Evolutionary conservation across 2,888 invertebrate species (phyloP), one percentile per base, ranked within the genome.

Genomic region (Amblyteles armatorius): DNA sequence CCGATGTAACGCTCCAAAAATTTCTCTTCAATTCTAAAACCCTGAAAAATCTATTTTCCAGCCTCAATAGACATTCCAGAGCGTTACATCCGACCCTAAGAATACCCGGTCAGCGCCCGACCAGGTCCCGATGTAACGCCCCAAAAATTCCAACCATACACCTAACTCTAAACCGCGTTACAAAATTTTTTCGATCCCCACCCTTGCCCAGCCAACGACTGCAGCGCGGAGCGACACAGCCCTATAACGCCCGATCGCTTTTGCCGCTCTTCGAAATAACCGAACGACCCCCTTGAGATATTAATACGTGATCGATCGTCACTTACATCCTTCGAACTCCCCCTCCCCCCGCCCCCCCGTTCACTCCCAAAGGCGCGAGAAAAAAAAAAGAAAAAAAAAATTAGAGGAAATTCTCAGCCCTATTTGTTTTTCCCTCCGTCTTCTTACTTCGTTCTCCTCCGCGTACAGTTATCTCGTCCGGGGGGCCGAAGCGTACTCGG

Each of bases 291-390:
- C 71, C 80, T 19, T 48, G 77, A 80, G 80, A 77, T 80, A 83
- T 83, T 76, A 84, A 84, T 79, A 83, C 69, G 74, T 29, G 50
- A 79, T 83, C 83, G 79, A 79, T 83, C 83, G 74, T 48, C 55
- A 33, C 79, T 79, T 71, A 74, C 52, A 71, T 83, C 73, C 48
- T 50, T 48, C 40, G 72, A 79, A 36, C 63, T 63, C 40, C 55
- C 60, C 26, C 52, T 0, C 40, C 16, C 40, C n/a, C 40, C n/a
- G 0, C 29, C 40, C 63, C 65, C 57, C 50, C 72, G 16, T 72
- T 71, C 22, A 44, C 33, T 60, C 16, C 13, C 13, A 3, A 50
- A 22, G 0, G 1, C 6, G n/a, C 11, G 19, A 0, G 22, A 73
- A 26, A 52, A 69, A 69, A 76, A 63, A 57, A 68, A 9, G n/a